Conservation (phyloP, 2,113 vertebrate genomes). For the Caranx melampygus region DNA sequence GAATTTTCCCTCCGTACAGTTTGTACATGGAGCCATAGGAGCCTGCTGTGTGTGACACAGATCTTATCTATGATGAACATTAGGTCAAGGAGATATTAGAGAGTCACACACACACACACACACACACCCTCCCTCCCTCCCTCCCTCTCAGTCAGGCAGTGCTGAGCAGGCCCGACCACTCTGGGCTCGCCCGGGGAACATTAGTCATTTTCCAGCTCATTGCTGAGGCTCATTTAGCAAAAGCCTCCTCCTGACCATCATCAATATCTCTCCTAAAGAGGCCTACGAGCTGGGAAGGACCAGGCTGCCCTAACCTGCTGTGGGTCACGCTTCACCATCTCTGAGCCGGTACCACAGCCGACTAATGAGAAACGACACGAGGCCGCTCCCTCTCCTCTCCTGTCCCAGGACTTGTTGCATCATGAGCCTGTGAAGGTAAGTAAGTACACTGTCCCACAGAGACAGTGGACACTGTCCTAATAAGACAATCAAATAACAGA, state of each 20-base stretch:
- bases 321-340: conserved; percentile 59
- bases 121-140: background rate
- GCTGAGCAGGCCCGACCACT: conserved; percentile 42
- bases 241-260: conserved; percentile 72
- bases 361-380: conserved; percentile 65
- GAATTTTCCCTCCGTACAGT: background rate
- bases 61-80: background rate
- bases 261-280: conserved; percentile 78
- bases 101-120: background rate
- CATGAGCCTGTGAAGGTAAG: conserved; percentile 20
- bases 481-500: background rate
- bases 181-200: conserved; percentile 68
- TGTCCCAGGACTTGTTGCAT: conserved; percentile 39
- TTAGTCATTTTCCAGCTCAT: conserved; percentile 80
- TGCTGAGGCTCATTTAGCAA: conserved; percentile 81
- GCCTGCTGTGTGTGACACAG: background rate
- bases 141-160: conserved; percentile 26
- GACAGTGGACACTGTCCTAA: background rate
- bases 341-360: conserved; percentile 22
- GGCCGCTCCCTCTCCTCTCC: conserved; percentile 24
- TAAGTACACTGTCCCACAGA: background rate
- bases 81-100: background rate
- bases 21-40: background rate
- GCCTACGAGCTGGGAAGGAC: conserved; percentile 62
- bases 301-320: conserved; percentile 68